Base-by-base conservation (phyloP, 2,888 invertebrate genomes). In the Heliconius erato region DNA sequence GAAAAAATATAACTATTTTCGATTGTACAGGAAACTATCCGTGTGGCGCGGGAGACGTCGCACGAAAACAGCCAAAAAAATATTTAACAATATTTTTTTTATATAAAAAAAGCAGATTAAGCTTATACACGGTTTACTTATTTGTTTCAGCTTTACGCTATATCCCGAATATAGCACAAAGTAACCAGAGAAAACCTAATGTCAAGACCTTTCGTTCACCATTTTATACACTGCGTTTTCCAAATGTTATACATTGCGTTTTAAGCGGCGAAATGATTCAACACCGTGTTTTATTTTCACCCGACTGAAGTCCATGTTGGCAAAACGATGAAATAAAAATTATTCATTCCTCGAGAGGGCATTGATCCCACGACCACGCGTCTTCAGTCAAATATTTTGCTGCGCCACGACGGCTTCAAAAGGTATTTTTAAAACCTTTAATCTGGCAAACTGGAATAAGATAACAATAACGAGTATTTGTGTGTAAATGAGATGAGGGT, bases 391-490 rank as follows among this genome's bases (percentile, higher is more conserved):
- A 54, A 54, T 7, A 32, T 32, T 32, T 49, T 16, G 5, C 54
- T 54, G 19, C 6, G 54, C 2, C 19, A 54, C 16, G 19, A 19
- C 6, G 54, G 6, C 19, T 54, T 54, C 54, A 49, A 49, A 49
- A 3, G 49, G 0, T 11, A n/a, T 71, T 40, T 4, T 71, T 74
- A 28, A 74, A 32, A 54, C 28, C 23, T 74, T 71, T 44, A 74
- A 59, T 59, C 74, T 54, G 23, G 28, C 23, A 59, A 74, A 35
- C 65, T 77, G n/a, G 28, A 14, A 59, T 68, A 44, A 54, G 80
- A 59, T 68, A 44, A 74, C 67, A 76, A 81, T 71, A 69, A 32
- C 44, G 59, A n/a, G 44, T 68, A 74, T 71, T 81, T 71, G 59
- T 78, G 44, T 78, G 44, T 19, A 49, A 71, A 81, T 28, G 63